Conservation (phyloP, 53 echinoderm and acorn worm species). For the Echinometra lucunter region DNA sequence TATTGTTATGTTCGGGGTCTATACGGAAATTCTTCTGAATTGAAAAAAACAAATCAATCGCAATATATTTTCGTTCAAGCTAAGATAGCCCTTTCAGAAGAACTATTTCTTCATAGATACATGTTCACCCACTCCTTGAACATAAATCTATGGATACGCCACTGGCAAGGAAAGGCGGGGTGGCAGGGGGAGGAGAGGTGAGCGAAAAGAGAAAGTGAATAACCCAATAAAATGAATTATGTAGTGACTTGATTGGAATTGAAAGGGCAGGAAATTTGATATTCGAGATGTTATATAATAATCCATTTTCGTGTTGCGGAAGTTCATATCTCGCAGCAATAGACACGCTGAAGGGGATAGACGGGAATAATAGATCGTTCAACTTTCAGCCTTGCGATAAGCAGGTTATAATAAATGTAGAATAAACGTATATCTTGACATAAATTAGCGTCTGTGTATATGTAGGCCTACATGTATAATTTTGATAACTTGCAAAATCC, state of each 20-base stretch:
- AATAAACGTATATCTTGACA: no score
- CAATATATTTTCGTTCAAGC: no score
- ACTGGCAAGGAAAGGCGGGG: not conserved
- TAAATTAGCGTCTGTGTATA: no score
- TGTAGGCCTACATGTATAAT: no score
- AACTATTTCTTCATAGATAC: not conserved
- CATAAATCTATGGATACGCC: not conserved
- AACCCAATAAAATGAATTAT: not conserved
- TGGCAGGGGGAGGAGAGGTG: not conserved
- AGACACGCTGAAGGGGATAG: not conserved
- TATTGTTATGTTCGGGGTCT: no score
- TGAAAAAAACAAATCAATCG: no score
- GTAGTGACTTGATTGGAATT: not conserved
- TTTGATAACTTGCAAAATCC: no score
- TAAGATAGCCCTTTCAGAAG: not conserved
- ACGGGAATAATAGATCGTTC: not conserved
- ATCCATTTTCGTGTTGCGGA: not conserved
- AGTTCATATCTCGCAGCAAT: not conserved
- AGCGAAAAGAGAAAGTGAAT: not conserved
- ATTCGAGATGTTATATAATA: constrained; percentile 8
- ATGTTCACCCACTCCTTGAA: not conserved
- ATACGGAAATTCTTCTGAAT: no score
- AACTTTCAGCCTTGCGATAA: not conserved
- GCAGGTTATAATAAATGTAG: no score
- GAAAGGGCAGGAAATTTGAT: constrained; percentile 28